Conservation (phyloP, 2,113 vertebrate species). For the Mystacornis crossleyi region DNA sequence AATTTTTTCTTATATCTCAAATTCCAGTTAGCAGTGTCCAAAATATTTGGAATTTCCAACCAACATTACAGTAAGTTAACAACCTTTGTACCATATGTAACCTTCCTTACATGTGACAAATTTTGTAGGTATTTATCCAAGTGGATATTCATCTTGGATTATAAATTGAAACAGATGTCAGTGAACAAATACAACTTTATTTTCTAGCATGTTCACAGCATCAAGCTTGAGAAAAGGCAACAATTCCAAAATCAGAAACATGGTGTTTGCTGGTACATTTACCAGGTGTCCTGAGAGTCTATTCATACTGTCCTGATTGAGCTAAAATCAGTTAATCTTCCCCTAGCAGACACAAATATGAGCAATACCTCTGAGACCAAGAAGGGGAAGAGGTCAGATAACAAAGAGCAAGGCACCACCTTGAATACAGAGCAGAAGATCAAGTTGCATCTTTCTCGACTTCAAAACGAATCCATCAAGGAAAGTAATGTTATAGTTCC, state of each 20-base stretch:
- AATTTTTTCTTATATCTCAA: background rate
- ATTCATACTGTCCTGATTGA: slow-evolving; percentile 14
- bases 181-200: slow-evolving; percentile 46
- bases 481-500: slow-evolving; percentile 65
- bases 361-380: slow-evolving; percentile 32
- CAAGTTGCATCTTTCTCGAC: slow-evolving; percentile 49
- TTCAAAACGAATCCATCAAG: slow-evolving; percentile 61
- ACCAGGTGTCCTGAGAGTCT: slow-evolving; percentile 23
- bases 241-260: background rate
- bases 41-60: slow-evolving; percentile 8
- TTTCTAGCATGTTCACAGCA: slow-evolving; percentile 33
- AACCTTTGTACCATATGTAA: background rate
- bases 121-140: slow-evolving; percentile 1
- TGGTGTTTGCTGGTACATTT: background rate
- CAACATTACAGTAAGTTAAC: background rate
- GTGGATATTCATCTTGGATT: background rate
- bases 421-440: slow-evolving; percentile 41
- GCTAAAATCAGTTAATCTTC: slow-evolving; percentile 53
- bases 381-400: slow-evolving; percentile 47
- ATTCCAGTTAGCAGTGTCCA: background rate
- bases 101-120: background rate
- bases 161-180: slow-evolving; percentile 38
- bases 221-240: slow-evolving; percentile 6
- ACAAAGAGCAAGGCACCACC: slow-evolving; percentile 35
- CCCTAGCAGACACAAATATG: slow-evolving; percentile 35